A percentile compares a stretch with the other conserved stretches of the same genome.
Evolutionary conservation across 2,888 invertebrate genomes (phyloP).

Genomic region (Aspidapion aeneum): DNA sequence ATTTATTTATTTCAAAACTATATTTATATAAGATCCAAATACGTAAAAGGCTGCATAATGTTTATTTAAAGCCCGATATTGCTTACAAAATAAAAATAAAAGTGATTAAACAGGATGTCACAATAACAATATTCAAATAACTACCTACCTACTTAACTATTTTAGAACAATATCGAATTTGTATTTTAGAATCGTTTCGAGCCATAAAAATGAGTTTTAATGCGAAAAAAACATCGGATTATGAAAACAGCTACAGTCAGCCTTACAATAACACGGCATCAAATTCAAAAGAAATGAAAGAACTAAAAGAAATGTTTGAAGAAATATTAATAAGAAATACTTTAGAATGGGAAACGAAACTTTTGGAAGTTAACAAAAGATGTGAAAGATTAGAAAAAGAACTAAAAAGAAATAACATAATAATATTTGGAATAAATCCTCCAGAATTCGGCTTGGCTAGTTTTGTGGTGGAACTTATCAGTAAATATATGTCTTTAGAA

Average conservation of each 20-base stretch:
- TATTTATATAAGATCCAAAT: too few species aligned
- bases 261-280: background rate
- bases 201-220: background rate
- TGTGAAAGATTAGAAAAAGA: constrained; percentile 5
- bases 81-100: too few species aligned
- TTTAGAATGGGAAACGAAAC: constrained; percentile 3
- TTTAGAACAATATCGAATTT: too few species aligned
- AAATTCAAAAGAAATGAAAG: background rate
- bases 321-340: background rate
- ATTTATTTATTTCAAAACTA: too few species aligned
- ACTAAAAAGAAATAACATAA: constrained; percentile 3
- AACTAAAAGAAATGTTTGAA: background rate
- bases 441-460: background rate
- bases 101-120: too few species aligned
- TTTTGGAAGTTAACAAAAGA: background rate
- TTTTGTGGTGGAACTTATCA: background rate
- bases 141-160: too few species aligned
- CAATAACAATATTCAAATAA: too few species aligned
- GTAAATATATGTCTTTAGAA: background rate
- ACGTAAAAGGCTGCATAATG: too few species aligned
- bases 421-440: constrained; percentile 2
- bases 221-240: background rate
- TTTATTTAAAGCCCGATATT: too few species aligned
- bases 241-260: background rate
- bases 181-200: too few species aligned